phyloP scores from a whole-genome alignment of 2,113 vertebrate species.

The Hystrix cristata region DNA sequence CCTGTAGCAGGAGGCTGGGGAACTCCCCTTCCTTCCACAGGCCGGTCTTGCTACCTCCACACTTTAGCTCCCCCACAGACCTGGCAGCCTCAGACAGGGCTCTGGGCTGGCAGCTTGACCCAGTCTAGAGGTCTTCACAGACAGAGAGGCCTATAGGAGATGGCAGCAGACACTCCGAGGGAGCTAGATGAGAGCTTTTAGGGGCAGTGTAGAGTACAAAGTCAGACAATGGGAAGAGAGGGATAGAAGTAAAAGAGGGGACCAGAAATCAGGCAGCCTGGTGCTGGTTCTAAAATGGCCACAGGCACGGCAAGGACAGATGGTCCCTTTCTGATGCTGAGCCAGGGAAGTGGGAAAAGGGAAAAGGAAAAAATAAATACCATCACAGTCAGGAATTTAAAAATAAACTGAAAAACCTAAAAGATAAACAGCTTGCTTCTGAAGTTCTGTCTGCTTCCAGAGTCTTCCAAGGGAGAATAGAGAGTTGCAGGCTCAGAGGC shows the following conservation, averaged over 20 bases:
- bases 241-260: background rate
- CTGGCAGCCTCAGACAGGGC: background rate
- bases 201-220: background rate
- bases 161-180: background rate
- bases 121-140: background rate
- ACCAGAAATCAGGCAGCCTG: conserved; percentile 34
- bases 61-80: background rate
- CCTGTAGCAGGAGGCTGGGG: background rate
- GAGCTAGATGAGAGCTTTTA: background rate
- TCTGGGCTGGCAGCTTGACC: background rate
- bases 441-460: conserved; percentile 32
- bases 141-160: background rate
- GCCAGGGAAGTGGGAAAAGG: conserved; percentile 68
- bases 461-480: background rate
- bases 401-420: conserved; percentile 79
- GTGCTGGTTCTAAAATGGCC: conserved; percentile 74
- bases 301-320: conserved; percentile 75
- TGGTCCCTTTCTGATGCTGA: conserved; percentile 76
- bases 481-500: background rate
- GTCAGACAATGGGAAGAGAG: background rate
- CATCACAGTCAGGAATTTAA: conserved; percentile 76
- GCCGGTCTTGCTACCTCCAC: background rate
- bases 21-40: background rate
- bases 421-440: conserved; percentile 78
- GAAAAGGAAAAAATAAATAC: conserved; percentile 80